Conservation (phyloP, 2,797 vertebrate genomes). For the Lutra lutra region DNA sequence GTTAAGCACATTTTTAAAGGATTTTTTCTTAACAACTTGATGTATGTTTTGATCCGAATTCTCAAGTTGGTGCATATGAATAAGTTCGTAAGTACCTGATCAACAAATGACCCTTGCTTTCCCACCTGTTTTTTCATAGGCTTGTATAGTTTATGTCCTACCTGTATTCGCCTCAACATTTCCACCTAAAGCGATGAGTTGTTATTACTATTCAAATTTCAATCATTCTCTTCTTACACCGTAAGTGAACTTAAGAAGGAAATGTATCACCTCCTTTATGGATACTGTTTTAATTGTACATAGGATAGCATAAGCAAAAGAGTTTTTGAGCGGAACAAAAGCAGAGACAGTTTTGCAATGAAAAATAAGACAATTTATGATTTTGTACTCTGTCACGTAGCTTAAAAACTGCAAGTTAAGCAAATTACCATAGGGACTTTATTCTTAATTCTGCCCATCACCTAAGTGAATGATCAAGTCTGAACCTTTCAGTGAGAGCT, state of each 20-base stretch:
- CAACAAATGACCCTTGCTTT: background rate
- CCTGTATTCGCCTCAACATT: background rate
- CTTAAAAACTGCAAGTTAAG: slow-evolving; percentile 86
- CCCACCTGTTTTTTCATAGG: background rate
- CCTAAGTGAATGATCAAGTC: slow-evolving; percentile 84
- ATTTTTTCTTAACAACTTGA: background rate
- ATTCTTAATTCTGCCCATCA: slow-evolving; percentile 81
- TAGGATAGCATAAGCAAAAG: background rate
- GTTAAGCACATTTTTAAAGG: background rate
- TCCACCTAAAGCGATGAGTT: background rate
- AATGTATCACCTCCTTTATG: slow-evolving; percentile 70
- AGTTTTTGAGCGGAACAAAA: slow-evolving; percentile 72
- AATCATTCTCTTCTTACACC: slow-evolving; percentile 46
- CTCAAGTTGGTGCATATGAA: background rate
- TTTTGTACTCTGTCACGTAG: slow-evolving; percentile 82
- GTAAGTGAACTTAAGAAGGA: slow-evolving; percentile 68
- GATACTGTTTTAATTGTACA: background rate
- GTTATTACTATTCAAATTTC: slow-evolving; percentile 11
- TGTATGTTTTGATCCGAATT: background rate
- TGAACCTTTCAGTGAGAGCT: slow-evolving; percentile 82
- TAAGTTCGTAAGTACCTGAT: background rate
- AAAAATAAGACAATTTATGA: slow-evolving; percentile 80
- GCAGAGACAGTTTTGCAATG: slow-evolving; percentile 76
- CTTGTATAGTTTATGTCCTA: background rate
- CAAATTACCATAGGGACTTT: slow-evolving; percentile 84